Evolutionary conservation across 92 coral and sea anemone species (phyloP), one percentile per base, ranked within the genome.

Genomic region (Phenganax stokvisi): DNA sequence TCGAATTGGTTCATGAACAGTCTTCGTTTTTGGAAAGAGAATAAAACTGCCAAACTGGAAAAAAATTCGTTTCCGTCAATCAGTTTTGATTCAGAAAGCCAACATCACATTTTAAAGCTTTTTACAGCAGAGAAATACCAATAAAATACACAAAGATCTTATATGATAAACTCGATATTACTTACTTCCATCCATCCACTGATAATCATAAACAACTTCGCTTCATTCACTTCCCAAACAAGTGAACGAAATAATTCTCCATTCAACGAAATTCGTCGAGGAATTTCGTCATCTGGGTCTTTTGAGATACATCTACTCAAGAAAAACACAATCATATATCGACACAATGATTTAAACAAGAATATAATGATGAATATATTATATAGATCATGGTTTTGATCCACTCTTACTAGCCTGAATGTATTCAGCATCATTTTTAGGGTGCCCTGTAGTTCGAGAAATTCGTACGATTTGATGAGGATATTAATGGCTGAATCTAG

Each of bases 111-210:
- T 64, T 20, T 28, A 64, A 28, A 13, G 67, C 20, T 0, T 37
- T 37, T 37, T 37, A 37, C 47, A 37, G 47, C 25, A 20, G 25
- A 20, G 25, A 20, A 20, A 20, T 20, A 20, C 25, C 25, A 20
- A 56, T 60, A 12, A 60, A 56, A 44, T 15, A 76, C 64, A 20
- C 4, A 12, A 58, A 30, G 8, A 51, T 37, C 0, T 8, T 60
- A 7, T 2, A 10, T n/a, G 12, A 37, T 68, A 37, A 37, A 37
- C 47, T 37, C 47, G 3, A 37, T 37, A 37, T 37, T 44, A 47
- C 68, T 51, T 83, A 91, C 97, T 92, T 91, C 97, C 10, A 86
- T 79, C 97, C 97, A 91, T 0, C 97, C 97, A 57, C 97, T 87
- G 6, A 86, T 82, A 17, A 80, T 59, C 86, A 91, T 84, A 76